A percentile compares a stretch with the other conserved stretches of the same genome.
Evolutionary conservation across 2,797 vertebrate species (phyloP).

Genomic region (Cirrhinus molitorella): DNA sequence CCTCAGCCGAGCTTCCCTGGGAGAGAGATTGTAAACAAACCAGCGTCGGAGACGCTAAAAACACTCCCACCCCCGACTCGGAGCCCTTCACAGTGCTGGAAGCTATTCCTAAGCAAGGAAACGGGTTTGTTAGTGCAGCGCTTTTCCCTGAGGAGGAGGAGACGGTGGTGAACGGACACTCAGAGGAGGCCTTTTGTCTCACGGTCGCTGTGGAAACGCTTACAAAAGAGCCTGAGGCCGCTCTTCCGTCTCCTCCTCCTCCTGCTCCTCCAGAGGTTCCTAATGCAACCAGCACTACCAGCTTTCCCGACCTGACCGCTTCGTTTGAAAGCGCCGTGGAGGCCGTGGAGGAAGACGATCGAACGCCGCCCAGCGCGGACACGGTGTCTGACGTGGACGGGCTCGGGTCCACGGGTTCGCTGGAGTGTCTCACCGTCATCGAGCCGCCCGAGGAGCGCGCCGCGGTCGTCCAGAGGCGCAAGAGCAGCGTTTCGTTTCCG

Average conservation of each 20-base stretch:
- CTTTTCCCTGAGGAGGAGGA: constrained; percentile 50
- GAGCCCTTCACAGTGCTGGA: constrained; percentile 75
- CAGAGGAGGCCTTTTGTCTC: constrained; percentile 70
- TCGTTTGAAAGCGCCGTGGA: constrained; percentile 70
- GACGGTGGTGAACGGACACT: constrained; percentile 39
- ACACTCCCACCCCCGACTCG: constrained; percentile 72
- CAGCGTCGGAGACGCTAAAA: constrained; percentile 67
- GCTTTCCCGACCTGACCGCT: constrained; percentile 67
- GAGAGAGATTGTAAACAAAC: constrained; percentile 74
- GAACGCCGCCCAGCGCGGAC: constrained; percentile 49
- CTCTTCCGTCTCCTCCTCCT: constrained; percentile 48
- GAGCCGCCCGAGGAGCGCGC: constrained; percentile 12
- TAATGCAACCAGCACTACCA: constrained; percentile 70
- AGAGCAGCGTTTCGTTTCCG: constrained; percentile 69
- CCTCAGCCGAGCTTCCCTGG: constrained; percentile 65
- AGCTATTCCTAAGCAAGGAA: constrained; percentile 75
- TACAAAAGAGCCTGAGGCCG: constrained; percentile 78
- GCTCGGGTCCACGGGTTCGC: constrained; percentile 68
- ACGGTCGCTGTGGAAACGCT: constrained; percentile 58
- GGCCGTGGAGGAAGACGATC: constrained; percentile 47
- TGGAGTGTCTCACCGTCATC: constrained; percentile 48
- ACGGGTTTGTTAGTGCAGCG: constrained; percentile 62
- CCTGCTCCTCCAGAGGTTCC: constrained; percentile 61
- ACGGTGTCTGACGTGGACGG: constrained; percentile 57
- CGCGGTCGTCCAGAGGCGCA: constrained; percentile 55